Percentiles rank a stretch among this genome's conserved stretches.
phyloP scores from a whole-genome alignment of 2,888 invertebrate species.

The Hirtodrosophila histrioides region DNA sequence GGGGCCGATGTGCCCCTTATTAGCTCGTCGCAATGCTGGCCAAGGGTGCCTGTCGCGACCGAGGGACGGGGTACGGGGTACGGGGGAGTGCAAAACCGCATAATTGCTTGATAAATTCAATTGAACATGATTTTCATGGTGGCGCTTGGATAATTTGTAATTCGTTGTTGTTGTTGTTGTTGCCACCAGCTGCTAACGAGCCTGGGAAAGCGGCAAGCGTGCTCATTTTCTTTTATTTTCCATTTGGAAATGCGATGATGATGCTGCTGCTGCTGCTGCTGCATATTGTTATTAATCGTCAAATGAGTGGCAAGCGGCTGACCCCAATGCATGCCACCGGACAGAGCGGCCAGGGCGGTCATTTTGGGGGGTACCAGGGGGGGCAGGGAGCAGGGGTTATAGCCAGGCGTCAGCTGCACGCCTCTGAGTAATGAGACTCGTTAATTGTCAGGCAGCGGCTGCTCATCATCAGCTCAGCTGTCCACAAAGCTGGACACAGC shows the following conservation, averaged over 20 bases:
- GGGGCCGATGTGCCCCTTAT: constrained; percentile 26
- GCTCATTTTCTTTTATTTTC: constrained; percentile 23
- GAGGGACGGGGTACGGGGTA: neutral
- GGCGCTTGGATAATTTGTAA: constrained; percentile 46
- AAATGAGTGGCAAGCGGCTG: constrained; percentile 53
- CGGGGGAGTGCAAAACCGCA: constrained; percentile 36
- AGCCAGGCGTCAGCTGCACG: constrained; percentile 53
- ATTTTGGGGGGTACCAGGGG: neutral
- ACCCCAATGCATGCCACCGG: constrained; percentile 45
- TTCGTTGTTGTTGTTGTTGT: constrained; percentile 3
- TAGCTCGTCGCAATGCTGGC: constrained; percentile 51
- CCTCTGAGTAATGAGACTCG: constrained; percentile 61
- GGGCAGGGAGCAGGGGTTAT: neutral
- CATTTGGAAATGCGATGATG: constrained; percentile 19
- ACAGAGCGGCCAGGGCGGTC: neutral
- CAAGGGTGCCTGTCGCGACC: constrained; percentile 1
- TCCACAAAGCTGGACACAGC: constrained; percentile 32
- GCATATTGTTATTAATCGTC: constrained; percentile 61
- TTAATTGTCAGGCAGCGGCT: constrained; percentile 54
- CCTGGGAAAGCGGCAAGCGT: constrained; percentile 53
- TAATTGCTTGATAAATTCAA: constrained; percentile 58
- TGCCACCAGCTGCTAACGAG: constrained; percentile 30
- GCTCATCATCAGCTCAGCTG: constrained; percentile 31
- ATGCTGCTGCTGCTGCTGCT: constrained; percentile 41
- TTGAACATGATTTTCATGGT: constrained; percentile 44